phyloP scores from a whole-genome alignment of 2,797 vertebrate species.

The Hippocampus kuda region DNA sequence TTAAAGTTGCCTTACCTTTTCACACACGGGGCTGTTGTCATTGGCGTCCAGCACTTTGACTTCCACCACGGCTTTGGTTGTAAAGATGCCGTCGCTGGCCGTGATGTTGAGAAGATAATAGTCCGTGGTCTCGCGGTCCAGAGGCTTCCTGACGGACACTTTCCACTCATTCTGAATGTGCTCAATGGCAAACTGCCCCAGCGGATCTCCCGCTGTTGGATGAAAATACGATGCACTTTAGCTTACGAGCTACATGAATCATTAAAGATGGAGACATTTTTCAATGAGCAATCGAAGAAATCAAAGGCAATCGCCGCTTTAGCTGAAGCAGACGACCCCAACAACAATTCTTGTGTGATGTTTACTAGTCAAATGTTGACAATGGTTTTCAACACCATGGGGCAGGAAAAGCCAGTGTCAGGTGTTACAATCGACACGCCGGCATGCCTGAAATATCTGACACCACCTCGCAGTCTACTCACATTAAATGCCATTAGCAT shows the following conservation, averaged over 20 bases:
- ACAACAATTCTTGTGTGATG: too few relatives aligned
- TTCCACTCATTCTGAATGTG: constrained; percentile 95
- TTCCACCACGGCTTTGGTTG: constrained; percentile 86
- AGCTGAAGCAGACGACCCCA: too few relatives aligned
- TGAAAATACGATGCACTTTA: constrained; percentile 24
- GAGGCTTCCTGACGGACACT: constrained; percentile 85
- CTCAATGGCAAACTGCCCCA: constrained; percentile 90
- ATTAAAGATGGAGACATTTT: not conserved
- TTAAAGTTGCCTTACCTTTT: constrained; percentile 73
- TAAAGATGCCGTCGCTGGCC: constrained; percentile 90
- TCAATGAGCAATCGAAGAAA: not conserved
- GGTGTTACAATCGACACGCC: too few relatives aligned
- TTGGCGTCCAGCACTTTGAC: constrained; percentile 98
- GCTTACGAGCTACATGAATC: constrained; percentile 3
- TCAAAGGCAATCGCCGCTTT: not conserved
- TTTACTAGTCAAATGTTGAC: too few relatives aligned
- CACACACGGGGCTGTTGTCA: constrained; percentile 91
- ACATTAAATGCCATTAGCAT: too few relatives aligned
- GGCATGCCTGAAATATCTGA: too few relatives aligned
- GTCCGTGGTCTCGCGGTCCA: constrained; percentile 91
- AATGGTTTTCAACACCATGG: too few relatives aligned
- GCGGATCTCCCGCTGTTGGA: constrained; percentile 81
- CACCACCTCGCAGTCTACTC: too few relatives aligned
- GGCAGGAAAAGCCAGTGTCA: too few relatives aligned
- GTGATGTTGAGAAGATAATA: constrained; percentile 94